Evolutionary conservation across 2,888 invertebrate genomes (phyloP).

Genomic region (Stegana nigrithorax): DNA sequence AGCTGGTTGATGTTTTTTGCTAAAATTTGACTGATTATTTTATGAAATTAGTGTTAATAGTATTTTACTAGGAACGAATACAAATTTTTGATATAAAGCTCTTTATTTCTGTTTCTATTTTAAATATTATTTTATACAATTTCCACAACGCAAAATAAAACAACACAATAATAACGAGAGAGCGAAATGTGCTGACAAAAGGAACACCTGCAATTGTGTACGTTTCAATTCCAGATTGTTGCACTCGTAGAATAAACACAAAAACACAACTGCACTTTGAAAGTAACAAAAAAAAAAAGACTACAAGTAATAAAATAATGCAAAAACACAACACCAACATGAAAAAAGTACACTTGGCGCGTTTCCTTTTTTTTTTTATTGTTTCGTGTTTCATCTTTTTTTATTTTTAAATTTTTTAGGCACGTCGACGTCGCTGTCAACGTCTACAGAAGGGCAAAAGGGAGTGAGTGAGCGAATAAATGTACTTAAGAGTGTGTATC

Average conservation of each 20-base stretch:
- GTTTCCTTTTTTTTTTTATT: background rate
- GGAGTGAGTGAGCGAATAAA: conserved; percentile 9
- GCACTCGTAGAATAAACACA: background rate
- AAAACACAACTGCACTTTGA: background rate
- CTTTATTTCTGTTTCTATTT: background rate
- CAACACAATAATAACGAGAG: conserved; percentile 19
- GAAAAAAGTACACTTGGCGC: background rate
- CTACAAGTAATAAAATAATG: too few relatives aligned
- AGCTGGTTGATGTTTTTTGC: too few relatives aligned
- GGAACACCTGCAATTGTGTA: conserved; percentile 22
- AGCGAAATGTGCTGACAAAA: background rate
- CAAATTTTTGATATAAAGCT: background rate
- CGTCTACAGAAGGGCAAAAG: background rate
- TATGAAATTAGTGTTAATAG: too few relatives aligned
- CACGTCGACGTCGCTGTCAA: background rate
- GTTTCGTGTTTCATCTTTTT: conserved; percentile 13
- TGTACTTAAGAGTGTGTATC: background rate
- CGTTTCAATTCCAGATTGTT: conserved; percentile 1
- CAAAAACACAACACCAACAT: background rate
- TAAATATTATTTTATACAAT: conserved; percentile 33
- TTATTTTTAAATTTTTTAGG: conserved; percentile 30
- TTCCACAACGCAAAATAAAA: conserved; percentile 25
- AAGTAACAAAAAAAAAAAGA: background rate
- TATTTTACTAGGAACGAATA: too few relatives aligned
- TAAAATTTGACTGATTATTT: too few relatives aligned